Base-by-base conservation (phyloP, 2,888 invertebrate species). In the Nasonia oneida region DNA sequence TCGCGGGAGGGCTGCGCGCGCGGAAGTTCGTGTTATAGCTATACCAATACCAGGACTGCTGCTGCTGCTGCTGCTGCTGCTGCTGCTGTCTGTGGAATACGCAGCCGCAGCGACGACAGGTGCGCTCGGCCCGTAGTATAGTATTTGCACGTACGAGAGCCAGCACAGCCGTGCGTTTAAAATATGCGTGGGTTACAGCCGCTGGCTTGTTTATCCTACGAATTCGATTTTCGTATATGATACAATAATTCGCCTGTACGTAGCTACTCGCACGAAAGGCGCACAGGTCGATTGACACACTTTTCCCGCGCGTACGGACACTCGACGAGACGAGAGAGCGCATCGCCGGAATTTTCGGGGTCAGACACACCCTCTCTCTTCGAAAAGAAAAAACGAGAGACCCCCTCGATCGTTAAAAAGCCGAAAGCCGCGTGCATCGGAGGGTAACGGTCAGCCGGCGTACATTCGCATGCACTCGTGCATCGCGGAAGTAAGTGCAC, bases 51-150 rank as follows among this genome's bases (percentile, higher is more conserved):
- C 39, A 39, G 71, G 71, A 42, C 10, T 71, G 71, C 29, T 29
- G 29, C 29, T 29, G 71, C 3, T 71, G 71, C 10, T 71, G 71
- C 29, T 29, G 23, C 23, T 23, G 23, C 23, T 23, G 23, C 29
- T 29, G 71, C 3, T 71, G 71, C 71, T 39, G 37, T n/a, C 61
- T 61, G 57, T 10, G 33, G 12, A 29, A 23, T 67, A 67, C 67
- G 29, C 29, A 67, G 67, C 67, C 67, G 33, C 67, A 67, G 33
- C 73, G n/a, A 42, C 77, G 77, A 77, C 77, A 77, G 77, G 77
- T 77, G 77, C 77, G 33, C 77, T 57, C 77, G 18, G 61, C 77
- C 57, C 77, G 77, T 77, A 77, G 77, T 77, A 77, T 77, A 77
- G 39, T 77, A 77, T 77, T 77, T 61, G 77, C 61, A 77, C 77